Percentiles rank a stretch among this genome's conserved stretches.
These are phyloP conservation scores for Andricus grossulariae DNA, from an alignment of 1,140 invertebrate species.

Conservation along the genomic window DNA sequence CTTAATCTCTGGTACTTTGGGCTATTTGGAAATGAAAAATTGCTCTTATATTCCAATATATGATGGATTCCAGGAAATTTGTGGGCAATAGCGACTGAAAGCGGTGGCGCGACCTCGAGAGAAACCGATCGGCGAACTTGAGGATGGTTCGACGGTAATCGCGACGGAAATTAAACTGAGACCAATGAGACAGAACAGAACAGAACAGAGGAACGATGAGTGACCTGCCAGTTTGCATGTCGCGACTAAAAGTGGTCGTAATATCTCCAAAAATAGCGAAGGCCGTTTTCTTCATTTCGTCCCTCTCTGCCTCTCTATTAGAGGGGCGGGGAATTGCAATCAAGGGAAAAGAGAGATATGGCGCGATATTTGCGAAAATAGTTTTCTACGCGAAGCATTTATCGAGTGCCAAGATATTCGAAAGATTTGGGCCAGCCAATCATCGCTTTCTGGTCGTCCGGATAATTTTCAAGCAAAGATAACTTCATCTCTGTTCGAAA, in stretches of 20 bases:
- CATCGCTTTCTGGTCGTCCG: conserved; percentile 22
- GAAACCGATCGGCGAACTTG: conserved; percentile 24
- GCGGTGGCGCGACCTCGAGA: conserved; percentile 23
- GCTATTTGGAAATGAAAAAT: conserved; percentile 18
- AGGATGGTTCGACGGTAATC: conserved; percentile 13
- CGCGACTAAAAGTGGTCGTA: conserved; percentile 59
- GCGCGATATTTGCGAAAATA: conserved; percentile 67
- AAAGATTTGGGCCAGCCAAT: conserved; percentile 33
- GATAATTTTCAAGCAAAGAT: conserved; percentile 13
- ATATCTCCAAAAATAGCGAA: conserved; percentile 72
- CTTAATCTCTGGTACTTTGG: conserved; percentile 36
- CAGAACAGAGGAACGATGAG: conserved; percentile 47
- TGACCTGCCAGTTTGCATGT: conserved; percentile 52
- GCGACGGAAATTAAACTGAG: conserved; percentile 27
- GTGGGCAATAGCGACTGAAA: conserved; percentile 14
- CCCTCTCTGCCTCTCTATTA: conserved; percentile 54
- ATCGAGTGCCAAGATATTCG: conserved; percentile 64
- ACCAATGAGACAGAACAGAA: conserved; percentile 26
- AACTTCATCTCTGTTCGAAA: not conserved
- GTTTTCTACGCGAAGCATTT: conserved; percentile 63
- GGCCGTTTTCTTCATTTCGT: conserved; percentile 61
- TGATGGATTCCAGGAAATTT: not conserved
- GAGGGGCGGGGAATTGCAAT: conserved; percentile 48
- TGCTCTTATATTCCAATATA: not conserved
- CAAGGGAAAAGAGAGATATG: conserved; percentile 60